These are phyloP conservation scores for Batillaria attramentaria DNA, from an alignment of 1,140 invertebrate species.

Conservation along the genomic window DNA sequence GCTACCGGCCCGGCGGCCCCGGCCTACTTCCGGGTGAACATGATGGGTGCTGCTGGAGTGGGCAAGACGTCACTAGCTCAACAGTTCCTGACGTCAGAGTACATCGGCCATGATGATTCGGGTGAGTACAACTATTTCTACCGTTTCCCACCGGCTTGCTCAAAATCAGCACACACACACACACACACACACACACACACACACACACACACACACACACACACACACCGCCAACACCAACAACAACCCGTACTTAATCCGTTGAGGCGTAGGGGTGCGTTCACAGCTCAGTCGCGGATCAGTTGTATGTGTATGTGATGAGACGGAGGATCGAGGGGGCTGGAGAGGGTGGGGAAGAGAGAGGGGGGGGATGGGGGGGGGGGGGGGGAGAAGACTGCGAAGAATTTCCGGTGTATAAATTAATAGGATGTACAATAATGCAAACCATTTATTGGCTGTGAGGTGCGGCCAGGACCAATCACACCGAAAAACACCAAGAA, in stretches of 20 bases:
- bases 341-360: background rate
- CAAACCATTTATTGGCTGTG: too few relatives aligned
- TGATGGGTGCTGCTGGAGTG: constrained; percentile 88
- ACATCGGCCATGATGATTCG: constrained; percentile 71
- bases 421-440: too few relatives aligned
- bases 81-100: constrained; percentile 94
- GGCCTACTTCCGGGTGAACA: constrained; percentile 81
- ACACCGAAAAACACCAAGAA: too few relatives aligned
- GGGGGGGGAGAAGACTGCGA: background rate
- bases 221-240: too few relatives aligned
- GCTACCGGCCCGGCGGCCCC: constrained; percentile 24
- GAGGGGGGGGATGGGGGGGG: background rate
- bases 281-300: too few relatives aligned
- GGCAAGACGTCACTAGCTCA: constrained; percentile 90
- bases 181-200: background rate
- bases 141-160: too few relatives aligned
- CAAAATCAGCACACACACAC: background rate
- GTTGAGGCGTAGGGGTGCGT: too few relatives aligned
- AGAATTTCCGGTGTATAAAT: too few relatives aligned
- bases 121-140: constrained; percentile 22
- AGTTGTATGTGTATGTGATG: background rate
- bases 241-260: too few relatives aligned
- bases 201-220: too few relatives aligned
- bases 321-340: background rate
- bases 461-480: too few relatives aligned